A percentile compares a stretch with the other conserved stretches of the same genome.
These are phyloP conservation scores for Scaptomyza flava DNA, from an alignment of 2,888 invertebrate genomes.

Conservation along the genomic window DNA sequence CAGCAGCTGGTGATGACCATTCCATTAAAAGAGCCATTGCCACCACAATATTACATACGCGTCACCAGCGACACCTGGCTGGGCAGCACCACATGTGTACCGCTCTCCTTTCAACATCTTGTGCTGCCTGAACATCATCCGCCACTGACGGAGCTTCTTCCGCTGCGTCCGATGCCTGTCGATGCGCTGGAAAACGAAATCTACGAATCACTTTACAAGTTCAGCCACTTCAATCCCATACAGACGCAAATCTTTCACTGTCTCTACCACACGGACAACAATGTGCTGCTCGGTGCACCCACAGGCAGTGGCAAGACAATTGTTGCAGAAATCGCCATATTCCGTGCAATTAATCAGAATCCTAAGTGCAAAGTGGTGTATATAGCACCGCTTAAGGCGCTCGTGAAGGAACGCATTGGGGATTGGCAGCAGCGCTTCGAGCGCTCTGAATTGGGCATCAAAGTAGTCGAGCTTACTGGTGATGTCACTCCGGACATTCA, in stretches of 20 bases:
- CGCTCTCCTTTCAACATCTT: constrained; percentile 92
- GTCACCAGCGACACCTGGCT: constrained; percentile 93
- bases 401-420: constrained; percentile 97
- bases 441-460: constrained; percentile 88
- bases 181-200: constrained; percentile 90
- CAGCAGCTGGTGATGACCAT: constrained; percentile 97
- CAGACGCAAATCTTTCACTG: constrained; percentile 99
- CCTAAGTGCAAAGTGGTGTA: constrained; percentile 96
- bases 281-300: constrained; percentile 94
- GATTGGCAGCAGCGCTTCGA: constrained; percentile 96
- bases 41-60: constrained; percentile 95
- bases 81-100: constrained; percentile 86
- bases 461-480: constrained; percentile 98
- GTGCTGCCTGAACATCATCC: constrained; percentile 96
- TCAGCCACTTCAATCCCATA: constrained; percentile 98
- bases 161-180: constrained; percentile 95
- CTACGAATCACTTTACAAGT: constrained; percentile 93
- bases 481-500: constrained; percentile 93
- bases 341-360: constrained; percentile 93
- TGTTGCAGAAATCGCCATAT: constrained; percentile 98
- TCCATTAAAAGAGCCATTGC: constrained; percentile 95
- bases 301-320: constrained; percentile 98
- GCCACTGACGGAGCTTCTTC: constrained; percentile 96
- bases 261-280: constrained; percentile 96
- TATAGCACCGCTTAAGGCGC: constrained; percentile 98